Base-by-base conservation (phyloP, 2,113 vertebrate species). In the Cygnus buccinator region DNA sequence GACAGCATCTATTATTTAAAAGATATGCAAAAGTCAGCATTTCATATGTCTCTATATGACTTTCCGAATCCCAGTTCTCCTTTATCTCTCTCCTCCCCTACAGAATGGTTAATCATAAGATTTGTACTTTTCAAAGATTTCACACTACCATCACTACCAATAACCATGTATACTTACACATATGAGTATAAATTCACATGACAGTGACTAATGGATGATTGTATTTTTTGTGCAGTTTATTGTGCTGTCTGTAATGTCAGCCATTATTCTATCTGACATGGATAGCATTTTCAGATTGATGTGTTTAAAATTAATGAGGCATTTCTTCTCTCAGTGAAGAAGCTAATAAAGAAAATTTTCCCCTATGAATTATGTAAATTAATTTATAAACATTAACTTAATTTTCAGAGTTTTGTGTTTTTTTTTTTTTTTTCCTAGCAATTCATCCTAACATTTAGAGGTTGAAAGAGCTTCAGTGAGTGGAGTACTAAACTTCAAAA, bases 271-370 rank as follows among this genome's bases (percentile, higher is more conserved):
- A 75, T 74, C 87, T 96, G 93, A 97, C 94, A 87, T 84, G 82
- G 93, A 91, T 70, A 92, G 20, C 70, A 84, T 96, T 97, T 95
- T 97, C 71, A 95, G 94, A 96, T 76, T 95, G 92, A 95, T 93
- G 90, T 86, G 52, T 94, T 97, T 97, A 96, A 98, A 98, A 96
- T 97, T 97, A 98, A 97, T 97, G 96, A 98, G 65, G 88, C 91
- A 95, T 96, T 95, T 91, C 37, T 97, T 90, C 84, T 94, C 72
- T 83, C 82, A 94, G 84, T 96, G 91, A 93, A 95, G 91, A 95
- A 95, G 58, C 63, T 91, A 95, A 93, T 94, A 97, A 95, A 94
- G 84, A 95, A 84, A 25, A 70, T 37, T 79, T 94, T 87, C 46
- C 65, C 55, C 13, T 39, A 44, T 92, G 93, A 97, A 97, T 97